phyloP scores from a whole-genome alignment of 1,140 invertebrate genomes.

The Spodoptera frugiperda region DNA sequence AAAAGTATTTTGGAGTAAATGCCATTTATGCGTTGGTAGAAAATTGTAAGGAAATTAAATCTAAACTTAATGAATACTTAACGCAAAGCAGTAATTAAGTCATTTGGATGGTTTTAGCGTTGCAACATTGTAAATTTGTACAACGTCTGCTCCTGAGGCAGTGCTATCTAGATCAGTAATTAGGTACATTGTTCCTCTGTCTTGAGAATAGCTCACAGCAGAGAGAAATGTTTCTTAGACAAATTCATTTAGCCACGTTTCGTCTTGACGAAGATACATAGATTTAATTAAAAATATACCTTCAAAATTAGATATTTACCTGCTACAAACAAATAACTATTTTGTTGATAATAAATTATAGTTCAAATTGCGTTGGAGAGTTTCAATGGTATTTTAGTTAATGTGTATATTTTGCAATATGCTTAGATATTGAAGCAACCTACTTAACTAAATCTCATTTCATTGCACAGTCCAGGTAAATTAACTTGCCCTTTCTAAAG shows the following conservation, averaged over 20 bases:
- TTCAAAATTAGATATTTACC: not conserved
- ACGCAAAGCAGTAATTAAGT: not conserved
- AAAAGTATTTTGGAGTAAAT: no score
- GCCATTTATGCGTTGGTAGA: not conserved
- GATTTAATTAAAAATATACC: conserved; percentile 21
- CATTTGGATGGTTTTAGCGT: not conserved
- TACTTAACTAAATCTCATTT: no score
- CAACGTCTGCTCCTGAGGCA: conserved; percentile 10
- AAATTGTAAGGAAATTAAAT: not conserved
- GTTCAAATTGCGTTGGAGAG: no score
- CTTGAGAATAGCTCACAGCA: not conserved
- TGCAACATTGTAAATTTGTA: conserved; percentile 1
- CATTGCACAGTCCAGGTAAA: no score
- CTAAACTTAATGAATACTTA: no score
- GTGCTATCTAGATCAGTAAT: conserved; percentile 23
- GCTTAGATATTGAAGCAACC: no score
- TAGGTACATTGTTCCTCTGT: not conserved
- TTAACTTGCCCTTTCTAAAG: no score
- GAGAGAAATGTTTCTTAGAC: conserved; percentile 7
- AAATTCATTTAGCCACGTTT: conserved; percentile 18
- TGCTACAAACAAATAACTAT: no score
- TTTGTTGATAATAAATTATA: no score
- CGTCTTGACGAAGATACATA: not conserved
- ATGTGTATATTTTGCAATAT: no score
- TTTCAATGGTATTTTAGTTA: no score